Evolutionary conservation across 2,888 invertebrate species (phyloP), one percentile per base, ranked within the genome.

Genomic region (Stenotaenia linearis): DNA sequence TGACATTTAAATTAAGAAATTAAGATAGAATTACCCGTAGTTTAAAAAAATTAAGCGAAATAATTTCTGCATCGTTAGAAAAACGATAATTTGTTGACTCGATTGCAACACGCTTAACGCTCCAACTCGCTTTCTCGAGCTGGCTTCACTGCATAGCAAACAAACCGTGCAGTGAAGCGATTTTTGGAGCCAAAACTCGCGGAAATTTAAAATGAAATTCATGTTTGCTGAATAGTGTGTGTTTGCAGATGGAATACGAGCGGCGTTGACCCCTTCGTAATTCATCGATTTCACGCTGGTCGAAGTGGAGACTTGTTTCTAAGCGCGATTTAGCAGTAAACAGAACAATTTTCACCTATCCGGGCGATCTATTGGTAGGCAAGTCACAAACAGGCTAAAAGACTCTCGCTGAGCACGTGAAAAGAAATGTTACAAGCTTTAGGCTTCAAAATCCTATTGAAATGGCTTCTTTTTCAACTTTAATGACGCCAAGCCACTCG

Each of bases 291-390:
- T 25, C 9, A 61, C 25, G 5, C 23, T 12, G 61, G 61, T 61
- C 61, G 25, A 61, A 61, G 61, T 61, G 61, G 61, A 61, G 61
- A 56, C 56, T 61, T 61, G 61, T 61, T 61, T 25, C 61, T 10
- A 61, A 25, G 61, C 28, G 61, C 61, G 12, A 10, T 23, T 25
- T 61, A 9, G 9, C 25, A 5, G 61, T 61, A 61, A 61, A 61
- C 61, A 61, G 61, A 61, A 25, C 61, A 61, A 61, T 61, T 61
- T 61, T 61, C 61, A 6, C 61, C 18, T 2, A 18, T 5, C 45
- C 45, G 18, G 18, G 45, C 45, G 45, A 45, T 32, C 15, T 18
- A 45, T 45, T 45, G 45, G n/a, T 45, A n/a, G 45, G 5, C 45
- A 40, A 2, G n/a, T n/a, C 15, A 45, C 45, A 45, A 18, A 1